phyloP scores from a whole-genome alignment of 2,797 vertebrate genomes.

The Monodelphis domestica region DNA sequence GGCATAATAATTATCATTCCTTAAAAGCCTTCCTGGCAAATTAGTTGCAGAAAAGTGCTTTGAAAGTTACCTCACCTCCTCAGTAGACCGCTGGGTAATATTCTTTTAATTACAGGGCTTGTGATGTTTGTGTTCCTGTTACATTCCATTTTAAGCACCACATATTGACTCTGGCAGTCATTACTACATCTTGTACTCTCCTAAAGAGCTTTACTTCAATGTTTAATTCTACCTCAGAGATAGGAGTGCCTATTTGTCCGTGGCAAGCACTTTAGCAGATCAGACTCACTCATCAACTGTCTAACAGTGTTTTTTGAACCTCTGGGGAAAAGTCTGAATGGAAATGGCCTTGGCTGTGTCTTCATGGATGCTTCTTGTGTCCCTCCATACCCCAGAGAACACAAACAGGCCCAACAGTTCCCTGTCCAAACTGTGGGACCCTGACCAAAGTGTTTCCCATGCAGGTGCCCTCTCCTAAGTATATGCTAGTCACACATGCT shows the following conservation, averaged over 20 bases:
- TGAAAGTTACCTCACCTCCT: conserved; percentile 41
- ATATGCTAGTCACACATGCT: not conserved
- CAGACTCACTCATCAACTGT: not conserved
- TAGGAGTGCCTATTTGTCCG: not conserved
- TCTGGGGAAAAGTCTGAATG: not conserved
- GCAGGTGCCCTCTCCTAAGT: not conserved
- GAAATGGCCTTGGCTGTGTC: not conserved
- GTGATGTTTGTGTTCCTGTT: not conserved
- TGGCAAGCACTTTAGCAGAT: not conserved
- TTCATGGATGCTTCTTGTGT: not conserved
- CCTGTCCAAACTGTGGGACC: not conserved
- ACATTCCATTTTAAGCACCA: conserved; percentile 30
- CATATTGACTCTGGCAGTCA: conserved; percentile 46
- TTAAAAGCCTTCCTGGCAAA: conserved; percentile 68
- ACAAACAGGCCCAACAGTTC: not conserved
- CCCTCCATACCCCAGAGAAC: not conserved
- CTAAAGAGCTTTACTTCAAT: conserved; percentile 21
- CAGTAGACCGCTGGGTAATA: conserved; percentile 9
- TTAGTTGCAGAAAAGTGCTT: conserved; percentile 72
- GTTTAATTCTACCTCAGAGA: conserved; percentile 36
- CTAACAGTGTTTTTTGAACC: not conserved
- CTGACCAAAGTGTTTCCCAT: not conserved
- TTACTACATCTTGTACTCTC: conserved; percentile 36
- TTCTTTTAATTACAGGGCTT: conserved; percentile 41
- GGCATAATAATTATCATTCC: conserved; percentile 67